Conservation (phyloP, 1,140 invertebrate genomes). For the Drepana arcuata region DNA sequence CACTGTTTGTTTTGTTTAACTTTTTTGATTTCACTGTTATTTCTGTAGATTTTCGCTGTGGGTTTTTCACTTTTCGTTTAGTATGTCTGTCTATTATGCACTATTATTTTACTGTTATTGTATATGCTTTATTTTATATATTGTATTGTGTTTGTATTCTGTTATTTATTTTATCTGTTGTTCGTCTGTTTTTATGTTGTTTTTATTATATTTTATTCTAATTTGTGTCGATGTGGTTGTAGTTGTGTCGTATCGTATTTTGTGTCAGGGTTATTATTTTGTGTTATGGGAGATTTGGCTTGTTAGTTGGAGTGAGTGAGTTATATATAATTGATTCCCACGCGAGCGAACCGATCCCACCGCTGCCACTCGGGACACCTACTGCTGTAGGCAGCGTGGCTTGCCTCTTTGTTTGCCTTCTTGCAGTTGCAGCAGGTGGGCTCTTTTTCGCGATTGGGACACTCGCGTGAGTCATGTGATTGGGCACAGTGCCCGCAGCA, state of each 20-base stretch:
- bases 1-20: background rate
- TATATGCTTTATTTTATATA: no score
- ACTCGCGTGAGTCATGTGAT: background rate
- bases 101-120: background rate
- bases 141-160: conserved; percentile 1
- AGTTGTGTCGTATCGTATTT: conserved; percentile 5
- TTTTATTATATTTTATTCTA: background rate
- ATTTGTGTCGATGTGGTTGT: conserved; percentile 3
- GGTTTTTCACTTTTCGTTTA: background rate
- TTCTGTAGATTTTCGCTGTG: conserved; percentile 7
- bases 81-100: background rate
- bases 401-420: background rate
- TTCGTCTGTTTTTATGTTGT: background rate
- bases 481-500: background rate
- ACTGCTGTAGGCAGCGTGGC: background rate
- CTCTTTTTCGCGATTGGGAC: background rate
- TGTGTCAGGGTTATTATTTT: conserved; percentile 1
- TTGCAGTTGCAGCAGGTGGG: background rate
- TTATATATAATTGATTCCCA: no score
- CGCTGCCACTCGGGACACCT: background rate
- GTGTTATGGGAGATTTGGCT: background rate
- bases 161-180: background rate
- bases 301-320: no score
- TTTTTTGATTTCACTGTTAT: conserved; percentile 12
- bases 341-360: background rate